These are phyloP conservation scores for Semnornis frantzii DNA, from an alignment of 2,113 vertebrate genomes.

Conservation along the genomic window DNA sequence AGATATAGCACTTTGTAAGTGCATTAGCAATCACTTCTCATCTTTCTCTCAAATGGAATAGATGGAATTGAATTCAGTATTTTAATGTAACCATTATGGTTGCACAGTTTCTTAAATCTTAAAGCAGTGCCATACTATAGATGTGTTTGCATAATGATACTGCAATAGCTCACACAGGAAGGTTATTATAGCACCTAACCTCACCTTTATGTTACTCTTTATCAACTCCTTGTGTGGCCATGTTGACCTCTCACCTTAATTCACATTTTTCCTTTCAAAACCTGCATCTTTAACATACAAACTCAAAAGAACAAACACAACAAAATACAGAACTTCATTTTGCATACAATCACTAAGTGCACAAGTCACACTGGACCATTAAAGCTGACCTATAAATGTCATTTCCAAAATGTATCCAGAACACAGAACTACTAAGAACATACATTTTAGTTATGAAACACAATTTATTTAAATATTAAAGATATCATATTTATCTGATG, in stretches of 20 bases:
- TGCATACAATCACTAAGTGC: neutral
- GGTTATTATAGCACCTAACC: neutral
- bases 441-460: neutral
- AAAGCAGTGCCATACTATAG: neutral
- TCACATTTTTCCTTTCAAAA: conserved; percentile 26
- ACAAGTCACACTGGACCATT: neutral
- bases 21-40: conserved; percentile 38
- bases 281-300: neutral
- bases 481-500: conserved; percentile 7
- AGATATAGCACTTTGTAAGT: neutral
- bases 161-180: conserved; percentile 17
- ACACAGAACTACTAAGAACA: neutral
- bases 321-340: neutral
- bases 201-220: neutral
- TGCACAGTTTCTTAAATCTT: conserved; percentile 21
- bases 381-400: conserved; percentile 26
- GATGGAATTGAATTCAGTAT: conserved; percentile 15
- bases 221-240: conserved; percentile 2
- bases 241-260: conserved; percentile 65
- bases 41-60: conserved; percentile 6
- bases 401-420: neutral
- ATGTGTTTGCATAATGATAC: conserved; percentile 11
- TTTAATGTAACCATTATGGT: conserved; percentile 54
- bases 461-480: neutral
- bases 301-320: conserved; percentile 5